Percentiles rank a stretch among this genome's conserved stretches.
Evolutionary conservation across 2,113 vertebrate species (phyloP).

Genomic region (Helogale parvula): DNA sequence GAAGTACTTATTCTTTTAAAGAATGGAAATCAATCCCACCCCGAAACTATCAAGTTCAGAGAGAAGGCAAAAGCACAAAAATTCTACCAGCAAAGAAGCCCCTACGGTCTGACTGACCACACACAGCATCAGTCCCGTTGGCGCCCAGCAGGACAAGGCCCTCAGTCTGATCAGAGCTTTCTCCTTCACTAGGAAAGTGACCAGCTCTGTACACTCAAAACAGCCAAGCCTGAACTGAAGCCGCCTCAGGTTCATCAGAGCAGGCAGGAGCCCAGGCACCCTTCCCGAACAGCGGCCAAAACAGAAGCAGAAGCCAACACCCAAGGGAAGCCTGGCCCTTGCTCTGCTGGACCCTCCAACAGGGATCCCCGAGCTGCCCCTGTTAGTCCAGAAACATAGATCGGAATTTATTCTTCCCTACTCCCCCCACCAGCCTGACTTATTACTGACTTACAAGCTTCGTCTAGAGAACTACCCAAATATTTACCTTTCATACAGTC

Average conservation of each 20-base stretch:
- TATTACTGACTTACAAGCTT: slow-evolving; percentile 23
- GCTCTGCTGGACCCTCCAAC: not conserved
- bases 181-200: not conserved
- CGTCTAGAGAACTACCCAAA: not conserved
- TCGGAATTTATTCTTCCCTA: not conserved
- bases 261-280: not conserved
- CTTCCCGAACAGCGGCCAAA: not conserved
- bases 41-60: not conserved
- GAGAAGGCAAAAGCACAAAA: slow-evolving; percentile 19
- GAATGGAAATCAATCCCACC: not conserved
- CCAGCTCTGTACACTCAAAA: not conserved
- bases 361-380: not conserved
- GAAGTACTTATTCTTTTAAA: not conserved
- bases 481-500: not conserved
- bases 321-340: not conserved
- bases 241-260: not conserved
- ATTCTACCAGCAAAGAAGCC: not conserved
- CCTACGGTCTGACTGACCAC: not conserved
- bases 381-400: not conserved
- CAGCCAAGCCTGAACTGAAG: slow-evolving; percentile 9
- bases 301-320: not conserved
- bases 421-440: not conserved
- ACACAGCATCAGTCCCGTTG: not conserved
- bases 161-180: not conserved
- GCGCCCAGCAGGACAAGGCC: not conserved